These are phyloP conservation scores for Habropoda laboriosa DNA, from an alignment of 1,140 invertebrate species.

Conservation along the genomic window DNA sequence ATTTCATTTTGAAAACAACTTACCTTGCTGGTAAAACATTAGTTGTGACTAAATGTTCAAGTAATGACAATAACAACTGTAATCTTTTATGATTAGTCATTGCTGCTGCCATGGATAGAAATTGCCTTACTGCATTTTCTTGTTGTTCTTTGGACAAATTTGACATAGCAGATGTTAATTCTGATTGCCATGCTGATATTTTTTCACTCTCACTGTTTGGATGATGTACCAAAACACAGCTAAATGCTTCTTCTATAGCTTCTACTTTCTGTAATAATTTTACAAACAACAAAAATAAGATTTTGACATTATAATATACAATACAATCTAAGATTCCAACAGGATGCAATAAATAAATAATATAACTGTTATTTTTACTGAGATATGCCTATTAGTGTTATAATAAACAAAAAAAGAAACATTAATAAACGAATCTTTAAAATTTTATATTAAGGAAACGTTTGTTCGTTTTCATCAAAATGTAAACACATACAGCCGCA, in stretches of 20 bases:
- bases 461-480: neutral
- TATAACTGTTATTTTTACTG: neutral
- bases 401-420: neutral
- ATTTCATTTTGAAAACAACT: neutral
- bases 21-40: conserved; percentile 86
- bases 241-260: conserved; percentile 92
- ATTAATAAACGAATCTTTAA: neutral
- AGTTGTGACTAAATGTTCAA: conserved; percentile 88
- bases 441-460: neutral
- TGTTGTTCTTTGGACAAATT: conserved; percentile 85
- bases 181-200: conserved; percentile 85
- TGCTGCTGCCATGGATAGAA: conserved; percentile 86
- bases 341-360: conserved; percentile 5
- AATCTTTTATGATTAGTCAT: conserved; percentile 88
- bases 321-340: neutral
- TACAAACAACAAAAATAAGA: neutral
- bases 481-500: neutral
- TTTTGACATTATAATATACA: neutral
- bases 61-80: conserved; percentile 86
- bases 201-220: conserved; percentile 86
- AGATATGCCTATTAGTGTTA: neutral
- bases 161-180: conserved; percentile 82
- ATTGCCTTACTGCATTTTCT: conserved; percentile 87
- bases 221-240: conserved; percentile 90
- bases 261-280: conserved; percentile 87